These are phyloP conservation scores for Galaxias olidus DNA, from an alignment of 2,797 vertebrate species.

Conservation along the genomic window DNA sequence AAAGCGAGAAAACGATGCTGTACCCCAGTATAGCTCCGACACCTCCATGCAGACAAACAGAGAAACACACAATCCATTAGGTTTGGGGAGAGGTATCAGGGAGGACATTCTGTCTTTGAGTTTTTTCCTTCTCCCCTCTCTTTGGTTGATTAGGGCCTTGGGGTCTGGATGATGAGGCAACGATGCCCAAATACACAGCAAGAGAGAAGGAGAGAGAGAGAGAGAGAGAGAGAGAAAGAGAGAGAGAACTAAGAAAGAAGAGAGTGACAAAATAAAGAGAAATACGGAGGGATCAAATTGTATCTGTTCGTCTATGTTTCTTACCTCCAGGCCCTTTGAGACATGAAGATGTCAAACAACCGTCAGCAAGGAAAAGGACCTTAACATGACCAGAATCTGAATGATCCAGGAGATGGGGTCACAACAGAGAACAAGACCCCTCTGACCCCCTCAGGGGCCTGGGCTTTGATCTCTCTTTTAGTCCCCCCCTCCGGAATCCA, in stretches of 20 bases:
- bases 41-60: constrained; percentile 18
- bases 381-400: neutral
- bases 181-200: constrained; percentile 33
- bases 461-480: constrained; percentile 2
- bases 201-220: constrained; percentile 34
- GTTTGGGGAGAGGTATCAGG: constrained; percentile 3
- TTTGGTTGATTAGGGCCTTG: constrained; percentile 36
- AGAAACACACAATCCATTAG: constrained; percentile 10
- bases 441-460: constrained; percentile 27
- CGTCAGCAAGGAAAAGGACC: neutral
- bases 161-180: constrained; percentile 49
- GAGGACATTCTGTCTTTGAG: constrained; percentile 8
- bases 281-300: neutral
- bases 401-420: constrained; percentile 4
- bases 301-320: neutral
- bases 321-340: constrained; percentile 1
- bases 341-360: neutral
- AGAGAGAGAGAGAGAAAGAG: neutral
- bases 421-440: constrained; percentile 6
- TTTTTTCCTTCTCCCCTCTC: constrained; percentile 24
- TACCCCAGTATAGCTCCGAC: constrained; percentile 27
- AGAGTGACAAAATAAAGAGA: neutral
- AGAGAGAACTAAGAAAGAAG: neutral
- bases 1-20: constrained; percentile 52
- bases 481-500: neutral